Conservation (phyloP, 1,140 invertebrate species). For the Holotrichia oblita region DNA sequence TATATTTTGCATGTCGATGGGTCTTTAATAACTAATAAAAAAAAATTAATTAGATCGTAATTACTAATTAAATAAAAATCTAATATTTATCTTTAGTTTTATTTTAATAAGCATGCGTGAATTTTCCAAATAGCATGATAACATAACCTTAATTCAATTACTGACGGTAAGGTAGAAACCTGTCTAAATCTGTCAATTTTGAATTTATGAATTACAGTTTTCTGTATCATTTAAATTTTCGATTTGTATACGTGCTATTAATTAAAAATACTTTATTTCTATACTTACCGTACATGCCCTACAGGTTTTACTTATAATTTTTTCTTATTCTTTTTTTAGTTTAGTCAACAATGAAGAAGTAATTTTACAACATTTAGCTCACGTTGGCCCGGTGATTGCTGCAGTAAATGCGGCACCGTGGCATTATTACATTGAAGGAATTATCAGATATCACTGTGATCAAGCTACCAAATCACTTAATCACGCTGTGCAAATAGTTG, state of each 20-base stretch:
- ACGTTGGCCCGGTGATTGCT: constrained; percentile 79
- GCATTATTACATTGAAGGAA: constrained; percentile 88
- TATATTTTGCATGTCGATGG: constrained; percentile 22
- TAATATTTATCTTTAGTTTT: too few relatives aligned
- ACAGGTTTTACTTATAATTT: neutral
- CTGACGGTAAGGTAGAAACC: too few relatives aligned
- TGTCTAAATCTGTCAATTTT: too few relatives aligned
- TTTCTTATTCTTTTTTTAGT: constrained; percentile 62
- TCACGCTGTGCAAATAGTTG: constrained; percentile 88
- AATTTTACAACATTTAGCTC: constrained; percentile 71
- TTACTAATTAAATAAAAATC: too few relatives aligned
- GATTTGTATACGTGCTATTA: too few relatives aligned
- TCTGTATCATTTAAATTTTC: too few relatives aligned
- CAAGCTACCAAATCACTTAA: constrained; percentile 71
- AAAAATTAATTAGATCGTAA: too few relatives aligned
- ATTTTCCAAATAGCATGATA: too few relatives aligned
- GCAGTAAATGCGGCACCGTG: constrained; percentile 86
- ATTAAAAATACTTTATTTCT: neutral
- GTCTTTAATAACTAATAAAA: too few relatives aligned
- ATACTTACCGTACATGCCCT: neutral
- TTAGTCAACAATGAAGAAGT: constrained; percentile 73
- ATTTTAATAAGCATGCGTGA: too few relatives aligned
- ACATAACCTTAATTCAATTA: too few relatives aligned
- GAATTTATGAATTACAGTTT: too few relatives aligned
- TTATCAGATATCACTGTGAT: constrained; percentile 85